A percentile compares a stretch with the other conserved stretches of the same genome.
Evolutionary conservation across 1,140 invertebrate species (phyloP).

Genomic region (Eulimnadia texana): DNA sequence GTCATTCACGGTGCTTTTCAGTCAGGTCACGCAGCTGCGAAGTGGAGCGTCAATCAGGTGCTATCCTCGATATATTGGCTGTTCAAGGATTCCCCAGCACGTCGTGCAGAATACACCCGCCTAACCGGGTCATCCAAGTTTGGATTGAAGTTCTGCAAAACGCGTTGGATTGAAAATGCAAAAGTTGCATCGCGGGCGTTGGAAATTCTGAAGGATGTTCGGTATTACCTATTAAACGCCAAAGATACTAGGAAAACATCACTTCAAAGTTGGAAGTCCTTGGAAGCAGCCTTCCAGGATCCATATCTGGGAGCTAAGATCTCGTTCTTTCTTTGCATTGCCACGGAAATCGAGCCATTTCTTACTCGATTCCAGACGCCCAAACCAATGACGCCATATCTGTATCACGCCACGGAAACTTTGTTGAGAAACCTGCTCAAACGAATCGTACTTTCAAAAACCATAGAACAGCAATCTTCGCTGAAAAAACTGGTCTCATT

Average conservation of each 20-base stretch:
- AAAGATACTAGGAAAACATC: not conserved
- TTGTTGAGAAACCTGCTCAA: not conserved
- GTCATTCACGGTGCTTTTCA: constrained; percentile 7
- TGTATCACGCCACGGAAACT: not conserved
- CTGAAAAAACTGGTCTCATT: not conserved
- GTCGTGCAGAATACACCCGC: not conserved
- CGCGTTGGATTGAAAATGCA: constrained; percentile 7
- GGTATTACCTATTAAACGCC: not conserved
- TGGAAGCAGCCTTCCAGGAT: not conserved
- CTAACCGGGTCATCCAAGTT: not conserved
- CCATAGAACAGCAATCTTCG: not conserved
- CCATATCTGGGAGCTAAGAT: constrained; percentile 1
- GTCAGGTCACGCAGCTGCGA: not conserved
- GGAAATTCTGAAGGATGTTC: not conserved
- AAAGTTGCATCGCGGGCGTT: not conserved
- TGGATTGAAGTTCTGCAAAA: constrained; percentile 9
- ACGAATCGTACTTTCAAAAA: not conserved
- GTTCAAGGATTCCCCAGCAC: constrained; percentile 5
- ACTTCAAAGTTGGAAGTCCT: constrained; percentile 7
- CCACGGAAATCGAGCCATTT: not conserved
- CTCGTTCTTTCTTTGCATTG: constrained; percentile 5
- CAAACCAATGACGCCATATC: constrained; percentile 2
- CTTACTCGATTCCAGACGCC: not conserved
- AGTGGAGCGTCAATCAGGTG: not conserved
- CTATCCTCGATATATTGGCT: constrained; percentile 2